Conservation (phyloP, 2,888 invertebrate species). For the Dasysyrphus tricinctus region DNA sequence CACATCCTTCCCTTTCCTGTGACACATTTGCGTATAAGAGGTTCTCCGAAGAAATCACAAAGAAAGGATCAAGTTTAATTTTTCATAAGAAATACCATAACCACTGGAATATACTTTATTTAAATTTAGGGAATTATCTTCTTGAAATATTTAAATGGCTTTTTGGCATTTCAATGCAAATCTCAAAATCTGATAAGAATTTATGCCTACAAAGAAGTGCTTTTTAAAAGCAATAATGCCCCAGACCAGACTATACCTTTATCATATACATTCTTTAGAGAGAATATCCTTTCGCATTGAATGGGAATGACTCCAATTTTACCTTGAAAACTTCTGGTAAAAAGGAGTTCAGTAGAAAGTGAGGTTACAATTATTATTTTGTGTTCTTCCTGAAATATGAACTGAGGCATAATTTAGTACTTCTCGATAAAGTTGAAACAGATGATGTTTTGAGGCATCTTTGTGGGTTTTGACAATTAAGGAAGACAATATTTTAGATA, state of each 20-base stretch:
- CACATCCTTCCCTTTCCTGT: not conserved
- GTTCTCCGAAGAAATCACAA: slow-evolving; percentile 16
- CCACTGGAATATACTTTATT: slow-evolving; percentile 9
- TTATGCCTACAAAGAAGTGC: slow-evolving; percentile 17
- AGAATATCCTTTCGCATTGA: slow-evolving; percentile 2
- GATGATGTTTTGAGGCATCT: not conserved
- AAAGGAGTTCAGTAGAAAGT: not conserved
- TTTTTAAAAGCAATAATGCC: slow-evolving; percentile 11
- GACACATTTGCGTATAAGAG: slow-evolving; percentile 23
- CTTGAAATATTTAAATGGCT: slow-evolving; percentile 35
- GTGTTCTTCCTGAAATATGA: not conserved
- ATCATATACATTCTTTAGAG: not conserved
- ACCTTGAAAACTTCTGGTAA: not conserved
- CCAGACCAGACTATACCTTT: not conserved
- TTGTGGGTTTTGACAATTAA: not conserved
- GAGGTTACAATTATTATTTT: not conserved
- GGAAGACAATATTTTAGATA: too few relatives aligned
- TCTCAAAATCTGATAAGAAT: slow-evolving; percentile 35
- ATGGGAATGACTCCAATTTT: not conserved
- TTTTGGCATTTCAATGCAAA: slow-evolving; percentile 26
- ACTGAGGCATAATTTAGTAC: slow-evolving; percentile 10
- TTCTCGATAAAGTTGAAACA: not conserved
- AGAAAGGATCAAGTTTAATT: slow-evolving; percentile 20
- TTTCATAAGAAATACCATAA: slow-evolving; percentile 15
- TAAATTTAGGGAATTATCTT: slow-evolving; percentile 19